Percentiles rank a stretch among this genome's conserved stretches.
These are phyloP conservation scores for Antigone vipio DNA, from an alignment of 2,113 vertebrate species.

Conservation along the genomic window DNA sequence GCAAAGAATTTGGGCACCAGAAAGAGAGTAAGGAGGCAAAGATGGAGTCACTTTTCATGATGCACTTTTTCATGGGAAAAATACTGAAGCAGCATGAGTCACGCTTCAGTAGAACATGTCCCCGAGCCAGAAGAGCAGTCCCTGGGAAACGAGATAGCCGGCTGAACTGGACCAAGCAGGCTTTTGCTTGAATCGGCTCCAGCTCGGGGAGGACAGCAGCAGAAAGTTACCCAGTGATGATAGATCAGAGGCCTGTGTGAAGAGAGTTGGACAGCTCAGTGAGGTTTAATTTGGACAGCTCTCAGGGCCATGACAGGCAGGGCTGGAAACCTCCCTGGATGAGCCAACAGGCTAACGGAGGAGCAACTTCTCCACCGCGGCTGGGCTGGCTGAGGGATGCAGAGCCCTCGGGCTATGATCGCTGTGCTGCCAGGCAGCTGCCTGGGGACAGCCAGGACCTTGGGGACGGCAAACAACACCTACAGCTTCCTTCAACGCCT, in stretches of 20 bases:
- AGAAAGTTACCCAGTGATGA: not conserved
- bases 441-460: not conserved
- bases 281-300: not conserved
- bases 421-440: not conserved
- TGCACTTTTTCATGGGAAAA: not conserved
- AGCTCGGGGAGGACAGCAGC: not conserved
- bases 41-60: not conserved
- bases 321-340: not conserved
- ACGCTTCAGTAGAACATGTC: not conserved
- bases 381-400: not conserved
- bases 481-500: not conserved
- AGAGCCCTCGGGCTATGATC: accelerated
- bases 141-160: not conserved
- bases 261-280: not conserved
- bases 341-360: not conserved
- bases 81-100: not conserved
- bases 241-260: not conserved
- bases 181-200: not conserved
- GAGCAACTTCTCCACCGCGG: not conserved
- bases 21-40: not conserved
- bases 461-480: accelerated
- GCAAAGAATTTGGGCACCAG: not conserved
- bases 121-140: not conserved
- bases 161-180: not conserved
- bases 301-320: not conserved